Evolutionary conservation across 2,888 invertebrate genomes (phyloP), one percentile per base, ranked within the genome.

Genomic region (Cetonia aurata): DNA sequence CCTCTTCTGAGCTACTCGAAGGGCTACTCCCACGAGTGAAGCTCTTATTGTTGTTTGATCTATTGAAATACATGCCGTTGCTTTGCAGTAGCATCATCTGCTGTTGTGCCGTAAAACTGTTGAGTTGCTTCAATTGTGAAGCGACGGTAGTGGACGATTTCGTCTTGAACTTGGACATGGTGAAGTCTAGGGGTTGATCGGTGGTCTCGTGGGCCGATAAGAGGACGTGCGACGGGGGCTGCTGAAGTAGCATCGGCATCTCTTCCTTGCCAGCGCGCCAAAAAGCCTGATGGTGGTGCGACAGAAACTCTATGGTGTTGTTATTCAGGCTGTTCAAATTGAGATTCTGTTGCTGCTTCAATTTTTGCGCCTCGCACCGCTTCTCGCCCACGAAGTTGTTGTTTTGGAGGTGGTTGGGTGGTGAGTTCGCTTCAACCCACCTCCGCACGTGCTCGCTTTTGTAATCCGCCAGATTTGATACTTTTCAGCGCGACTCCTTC

Each of bases 111-210:
- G 79, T 75, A 67, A 78, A 78, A 75, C 77, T 81, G 74, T 80
- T 81, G 68, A 83, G 81, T 70, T 84, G 82, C 73, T 84, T 83
- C 33, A 84, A 76, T 71, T 84, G 83, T 46, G 83, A 81, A 71
- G 82, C 81, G 77, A 83, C 81, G 71, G 83, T 71, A 31, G 80
- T 75, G 33, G 80, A 74, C 12, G 79, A 75, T 79, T 84, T 85
- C 78, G 84, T 83, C 75, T 85, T 85, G 74, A 88, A 85, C 72
- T 88, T 88, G 73, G 88, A 88, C 87, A 91, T 91, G 83, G 92
- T 92, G 86, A 92, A 92, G 87, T 92, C 92, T 79, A 92, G 87
- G 77, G 92, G 92, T 85, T 91, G 91, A 83, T 89, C 89, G 70
- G 83, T 70, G 81, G 85, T 72, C 59, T 82, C 82, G 74, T 85